Evolutionary conservation across 2,113 vertebrate genomes (phyloP).

Genomic region (Varanus komodoensis): DNA sequence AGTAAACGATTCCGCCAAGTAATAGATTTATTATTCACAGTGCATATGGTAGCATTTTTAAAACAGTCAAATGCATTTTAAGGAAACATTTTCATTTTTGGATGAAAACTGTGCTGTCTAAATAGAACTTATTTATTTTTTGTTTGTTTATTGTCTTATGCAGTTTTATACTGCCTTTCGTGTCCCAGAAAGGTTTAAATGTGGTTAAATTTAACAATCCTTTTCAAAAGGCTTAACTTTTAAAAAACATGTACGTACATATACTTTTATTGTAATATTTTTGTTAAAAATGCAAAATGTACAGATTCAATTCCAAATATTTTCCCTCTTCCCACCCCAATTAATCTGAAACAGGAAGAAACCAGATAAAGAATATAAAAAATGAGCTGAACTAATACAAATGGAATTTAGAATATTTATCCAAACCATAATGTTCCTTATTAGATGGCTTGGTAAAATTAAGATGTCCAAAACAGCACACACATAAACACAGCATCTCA

Average conservation of each 20-base stretch:
- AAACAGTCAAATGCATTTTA: not conserved
- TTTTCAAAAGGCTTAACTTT: too few species aligned
- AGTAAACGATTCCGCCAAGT: conserved; percentile 51
- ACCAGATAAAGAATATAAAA: not conserved
- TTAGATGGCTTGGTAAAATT: not conserved
- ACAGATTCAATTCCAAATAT: not conserved
- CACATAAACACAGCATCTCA: too few species aligned
- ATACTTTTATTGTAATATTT: not conserved
- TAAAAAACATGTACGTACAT: too few species aligned
- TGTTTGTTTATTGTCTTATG: not conserved
- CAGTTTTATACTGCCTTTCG: not conserved
- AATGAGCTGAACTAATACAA: not conserved
- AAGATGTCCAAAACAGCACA: not conserved
- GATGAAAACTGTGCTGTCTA: not conserved
- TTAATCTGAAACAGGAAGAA: not conserved
- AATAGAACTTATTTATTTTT: not conserved
- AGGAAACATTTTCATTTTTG: not conserved
- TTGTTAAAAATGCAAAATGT: not conserved
- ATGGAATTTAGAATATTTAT: not conserved
- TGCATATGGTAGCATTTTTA: fast-evolving
- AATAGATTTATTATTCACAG: not conserved
- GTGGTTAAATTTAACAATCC: not conserved
- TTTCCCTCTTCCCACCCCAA: not conserved
- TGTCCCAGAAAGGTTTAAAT: not conserved
- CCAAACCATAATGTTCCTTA: not conserved